A percentile compares a stretch with the other conserved stretches of the same genome.
Conservation (phyloP, 2,888 invertebrate genomes). For the Amphipoea oculea region DNA sequence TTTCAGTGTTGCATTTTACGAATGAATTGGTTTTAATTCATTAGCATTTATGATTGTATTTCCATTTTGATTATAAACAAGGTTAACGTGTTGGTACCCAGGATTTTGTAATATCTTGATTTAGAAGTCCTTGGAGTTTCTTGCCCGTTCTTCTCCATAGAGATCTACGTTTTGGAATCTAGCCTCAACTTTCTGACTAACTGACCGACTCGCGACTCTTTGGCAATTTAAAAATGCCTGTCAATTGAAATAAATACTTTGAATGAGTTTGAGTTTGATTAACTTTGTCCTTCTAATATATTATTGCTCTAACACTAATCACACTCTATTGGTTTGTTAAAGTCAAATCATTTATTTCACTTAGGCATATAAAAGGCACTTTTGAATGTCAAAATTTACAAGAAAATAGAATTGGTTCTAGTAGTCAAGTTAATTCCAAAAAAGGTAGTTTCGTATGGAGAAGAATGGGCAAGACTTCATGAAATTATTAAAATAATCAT, state of each 20-base stretch:
- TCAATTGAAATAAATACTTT: no score
- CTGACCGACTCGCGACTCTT: no score
- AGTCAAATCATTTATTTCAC: neutral
- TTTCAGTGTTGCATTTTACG: conserved; percentile 61
- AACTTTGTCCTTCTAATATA: neutral
- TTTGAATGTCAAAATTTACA: neutral
- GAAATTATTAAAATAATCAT: neutral
- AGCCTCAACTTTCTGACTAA: no score
- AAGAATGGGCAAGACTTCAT: neutral
- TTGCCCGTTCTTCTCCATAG: no score
- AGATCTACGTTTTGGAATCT: no score
- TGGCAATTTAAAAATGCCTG: no score
- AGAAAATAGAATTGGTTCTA: neutral
- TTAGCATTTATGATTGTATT: conserved; percentile 28
- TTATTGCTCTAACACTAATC: neutral
- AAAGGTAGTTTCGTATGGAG: neutral
- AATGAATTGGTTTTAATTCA: conserved; percentile 34
- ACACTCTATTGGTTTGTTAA: no score
- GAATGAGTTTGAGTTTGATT: no score
- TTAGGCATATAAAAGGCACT: neutral
- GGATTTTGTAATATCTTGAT: no score
- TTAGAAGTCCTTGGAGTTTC: no score
- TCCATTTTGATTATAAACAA: neutral
- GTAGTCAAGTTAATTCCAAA: neutral
- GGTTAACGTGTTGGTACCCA: neutral